Conservation (phyloP, 2,797 vertebrate species). For the Alca torda region DNA sequence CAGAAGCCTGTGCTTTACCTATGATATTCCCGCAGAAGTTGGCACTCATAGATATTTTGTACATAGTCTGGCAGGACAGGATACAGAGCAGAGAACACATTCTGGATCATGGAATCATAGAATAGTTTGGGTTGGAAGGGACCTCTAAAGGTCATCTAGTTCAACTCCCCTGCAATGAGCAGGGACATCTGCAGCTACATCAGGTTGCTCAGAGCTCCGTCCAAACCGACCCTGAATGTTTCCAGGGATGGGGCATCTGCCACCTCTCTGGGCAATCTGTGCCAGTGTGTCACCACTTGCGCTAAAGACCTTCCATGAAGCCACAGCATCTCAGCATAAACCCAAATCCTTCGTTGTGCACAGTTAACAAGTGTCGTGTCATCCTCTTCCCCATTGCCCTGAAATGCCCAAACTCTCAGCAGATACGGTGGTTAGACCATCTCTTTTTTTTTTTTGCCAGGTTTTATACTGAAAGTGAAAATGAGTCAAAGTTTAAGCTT, state of each 20-base stretch:
- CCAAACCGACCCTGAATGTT: neutral
- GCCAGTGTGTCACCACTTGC: neutral
- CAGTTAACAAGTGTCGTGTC: neutral
- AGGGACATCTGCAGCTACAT: neutral
- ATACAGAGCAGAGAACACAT: neutral
- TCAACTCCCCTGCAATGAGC: neutral
- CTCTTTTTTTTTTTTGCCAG: neutral
- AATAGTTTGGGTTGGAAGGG: neutral
- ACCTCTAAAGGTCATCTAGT: neutral
- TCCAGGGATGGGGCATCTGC: neutral
- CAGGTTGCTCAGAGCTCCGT: neutral
- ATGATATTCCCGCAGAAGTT: neutral
- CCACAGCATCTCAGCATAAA: neutral
- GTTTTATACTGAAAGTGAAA: neutral
- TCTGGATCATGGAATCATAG: neutral
- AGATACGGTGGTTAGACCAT: neutral
- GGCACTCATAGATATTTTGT: neutral
- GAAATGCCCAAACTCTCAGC: neutral
- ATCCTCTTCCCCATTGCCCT: neutral
- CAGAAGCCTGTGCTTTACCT: neutral
- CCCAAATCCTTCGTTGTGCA: neutral
- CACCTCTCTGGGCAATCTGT: neutral
- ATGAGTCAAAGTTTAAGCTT: neutral
- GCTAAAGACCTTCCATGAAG: neutral
- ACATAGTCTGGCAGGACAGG: neutral